phyloP scores from a whole-genome alignment of 2,888 invertebrate genomes.

The Erannis defoliaria region DNA sequence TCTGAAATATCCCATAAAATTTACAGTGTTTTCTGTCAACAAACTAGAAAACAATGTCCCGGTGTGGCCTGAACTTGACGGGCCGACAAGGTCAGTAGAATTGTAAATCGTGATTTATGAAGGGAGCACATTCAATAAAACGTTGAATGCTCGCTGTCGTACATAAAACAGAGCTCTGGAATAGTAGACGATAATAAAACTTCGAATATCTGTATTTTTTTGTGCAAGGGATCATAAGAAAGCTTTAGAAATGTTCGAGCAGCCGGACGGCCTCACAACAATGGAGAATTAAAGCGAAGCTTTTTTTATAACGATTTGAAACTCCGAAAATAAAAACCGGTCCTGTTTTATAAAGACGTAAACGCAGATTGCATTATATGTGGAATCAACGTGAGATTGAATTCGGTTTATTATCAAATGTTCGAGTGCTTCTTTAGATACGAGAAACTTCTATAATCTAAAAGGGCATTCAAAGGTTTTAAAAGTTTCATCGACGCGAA shows the following conservation, averaged over 20 bases:
- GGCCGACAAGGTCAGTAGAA: conserved; percentile 67
- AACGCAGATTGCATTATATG: conserved; percentile 62
- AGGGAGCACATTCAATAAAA: conserved; percentile 50
- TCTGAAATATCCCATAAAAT: conserved; percentile 51
- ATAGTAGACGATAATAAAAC: conserved; percentile 39
- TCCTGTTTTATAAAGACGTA: conserved; percentile 60
- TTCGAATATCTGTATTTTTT: conserved; percentile 41
- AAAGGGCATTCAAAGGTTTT: background rate
- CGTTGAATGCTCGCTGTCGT: conserved; percentile 41
- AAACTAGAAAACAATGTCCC: conserved; percentile 63
- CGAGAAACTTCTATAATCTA: background rate
- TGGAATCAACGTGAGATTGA: conserved; percentile 52
- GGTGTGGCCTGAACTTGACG: conserved; percentile 63
- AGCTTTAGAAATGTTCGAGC: conserved; percentile 42
- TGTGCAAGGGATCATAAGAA: conserved; percentile 45
- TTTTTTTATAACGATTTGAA: conserved; percentile 54
- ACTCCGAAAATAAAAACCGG: conserved; percentile 66
- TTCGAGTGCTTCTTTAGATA: background rate
- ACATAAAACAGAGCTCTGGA: conserved; percentile 31
- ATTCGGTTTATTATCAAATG: conserved; percentile 15
- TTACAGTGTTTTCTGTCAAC: conserved; percentile 53
- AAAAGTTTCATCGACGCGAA: background rate
- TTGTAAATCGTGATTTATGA: conserved; percentile 59
- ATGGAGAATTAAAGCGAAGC: conserved; percentile 46
- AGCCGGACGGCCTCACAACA: conserved; percentile 48